These are phyloP conservation scores for Scaptomyza reducta DNA, from an alignment of 2,888 invertebrate species.

Conservation along the genomic window DNA sequence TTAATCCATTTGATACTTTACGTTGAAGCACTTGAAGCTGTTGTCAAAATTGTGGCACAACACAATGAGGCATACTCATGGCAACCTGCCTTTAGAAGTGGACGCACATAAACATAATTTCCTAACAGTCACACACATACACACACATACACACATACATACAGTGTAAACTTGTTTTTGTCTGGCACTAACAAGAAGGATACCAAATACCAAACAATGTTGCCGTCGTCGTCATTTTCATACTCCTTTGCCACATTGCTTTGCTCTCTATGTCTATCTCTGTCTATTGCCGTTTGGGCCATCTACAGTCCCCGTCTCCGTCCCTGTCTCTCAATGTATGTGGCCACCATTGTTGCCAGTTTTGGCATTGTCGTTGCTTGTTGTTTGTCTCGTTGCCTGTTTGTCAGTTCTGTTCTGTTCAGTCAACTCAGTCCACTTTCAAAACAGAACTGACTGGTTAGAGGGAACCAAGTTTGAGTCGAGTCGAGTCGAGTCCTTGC, in stretches of 20 bases:
- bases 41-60: slow-evolving; percentile 53
- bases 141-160: slow-evolving; percentile 14
- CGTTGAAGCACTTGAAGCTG: slow-evolving; percentile 43
- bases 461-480: slow-evolving; percentile 9
- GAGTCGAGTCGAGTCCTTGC: slow-evolving; percentile 42
- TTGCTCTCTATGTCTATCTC: slow-evolving; percentile 25
- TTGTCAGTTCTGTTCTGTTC: slow-evolving; percentile 60
- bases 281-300: slow-evolving; percentile 42
- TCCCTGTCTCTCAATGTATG: slow-evolving; percentile 19
- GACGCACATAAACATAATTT: slow-evolving; percentile 54
- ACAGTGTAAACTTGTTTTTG: slow-evolving; percentile 53
- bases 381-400: slow-evolving; percentile 64
- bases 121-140: slow-evolving; percentile 31
- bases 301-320: slow-evolving; percentile 32
- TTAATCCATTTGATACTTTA: slow-evolving; percentile 68
- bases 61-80: slow-evolving; percentile 56
- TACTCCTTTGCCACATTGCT: slow-evolving; percentile 29
- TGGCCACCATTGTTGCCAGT: slow-evolving; percentile 64
- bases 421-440: slow-evolving; percentile 41
- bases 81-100: slow-evolving; percentile 45
- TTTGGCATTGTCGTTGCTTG: slow-evolving; percentile 57
- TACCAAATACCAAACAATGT: slow-evolving; percentile 70
- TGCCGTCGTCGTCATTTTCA: slow-evolving; percentile 47
- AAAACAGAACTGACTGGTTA: slow-evolving; percentile 23
- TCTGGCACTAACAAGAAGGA: slow-evolving; percentile 67